These are phyloP conservation scores for Ptychodera flava DNA, from an alignment of 35 echinoderm and acorn worm species.

Conservation along the genomic window DNA sequence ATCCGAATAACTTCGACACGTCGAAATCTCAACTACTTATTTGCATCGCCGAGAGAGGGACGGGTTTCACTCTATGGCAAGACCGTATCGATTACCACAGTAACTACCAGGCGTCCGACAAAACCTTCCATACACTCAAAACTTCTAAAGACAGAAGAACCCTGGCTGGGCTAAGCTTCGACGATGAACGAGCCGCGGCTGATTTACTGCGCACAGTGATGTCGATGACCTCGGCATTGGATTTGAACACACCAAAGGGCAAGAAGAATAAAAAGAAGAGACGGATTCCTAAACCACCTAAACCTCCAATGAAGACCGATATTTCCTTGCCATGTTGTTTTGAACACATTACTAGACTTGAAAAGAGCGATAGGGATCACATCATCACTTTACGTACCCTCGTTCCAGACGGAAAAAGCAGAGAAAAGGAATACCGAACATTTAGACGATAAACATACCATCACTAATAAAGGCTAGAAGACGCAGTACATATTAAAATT, in stretches of 20 bases:
- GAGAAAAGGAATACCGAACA: background rate
- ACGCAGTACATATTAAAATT: no score
- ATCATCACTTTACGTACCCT: background rate
- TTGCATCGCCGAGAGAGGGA: conserved; percentile 87
- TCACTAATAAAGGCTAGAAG: no score
- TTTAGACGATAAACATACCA: no score
- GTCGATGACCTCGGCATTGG: conserved; percentile 41
- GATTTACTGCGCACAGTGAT: conserved; percentile 62
- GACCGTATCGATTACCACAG: conserved; percentile 44
- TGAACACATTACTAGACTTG: conserved; percentile 91
- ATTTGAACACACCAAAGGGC: conserved; percentile 41
- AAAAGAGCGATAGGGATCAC: conserved; percentile 2
- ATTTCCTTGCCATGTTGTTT: conserved; percentile 95
- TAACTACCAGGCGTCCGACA: conserved; percentile 73
- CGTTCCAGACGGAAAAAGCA: background rate
- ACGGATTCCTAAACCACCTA: conserved; percentile 26
- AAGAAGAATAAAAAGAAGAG: conserved; percentile 57
- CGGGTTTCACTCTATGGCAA: conserved; percentile 86
- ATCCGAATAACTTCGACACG: conserved; percentile 33
- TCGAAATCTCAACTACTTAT: conserved; percentile 48
- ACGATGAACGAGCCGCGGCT: conserved; percentile 57
- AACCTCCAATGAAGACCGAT: conserved; percentile 61
- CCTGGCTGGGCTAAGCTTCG: conserved; percentile 92
- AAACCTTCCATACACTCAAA: conserved; percentile 81
- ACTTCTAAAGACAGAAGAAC: conserved; percentile 35